These are phyloP conservation scores for Leptobrachium leishanense DNA, from an alignment of 2,113 vertebrate genomes.

Conservation along the genomic window DNA sequence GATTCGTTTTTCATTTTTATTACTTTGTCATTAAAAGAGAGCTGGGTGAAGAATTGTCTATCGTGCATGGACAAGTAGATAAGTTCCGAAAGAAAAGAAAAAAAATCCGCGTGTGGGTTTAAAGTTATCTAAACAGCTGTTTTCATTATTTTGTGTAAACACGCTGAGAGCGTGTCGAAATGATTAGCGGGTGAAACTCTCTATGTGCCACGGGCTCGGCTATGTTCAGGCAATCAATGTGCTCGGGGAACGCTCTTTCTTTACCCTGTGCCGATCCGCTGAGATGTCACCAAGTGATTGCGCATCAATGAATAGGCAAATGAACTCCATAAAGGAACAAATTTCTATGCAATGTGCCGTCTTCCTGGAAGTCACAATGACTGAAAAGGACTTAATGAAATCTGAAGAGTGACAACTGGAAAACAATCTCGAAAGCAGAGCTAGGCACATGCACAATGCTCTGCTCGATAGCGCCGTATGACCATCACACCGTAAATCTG, in stretches of 20 bases:
- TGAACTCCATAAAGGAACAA: conserved; percentile 72
- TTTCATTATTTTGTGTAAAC: conserved; percentile 84
- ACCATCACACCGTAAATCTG: too few relatives aligned
- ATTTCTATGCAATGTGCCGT: conserved; percentile 62
- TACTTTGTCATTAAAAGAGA: conserved; percentile 81
- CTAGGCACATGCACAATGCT: too few relatives aligned
- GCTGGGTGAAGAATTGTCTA: conserved; percentile 80
- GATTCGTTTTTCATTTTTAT: conserved; percentile 87
- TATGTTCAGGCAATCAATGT: conserved; percentile 74
- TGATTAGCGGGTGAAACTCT: conserved; percentile 82
- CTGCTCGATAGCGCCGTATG: too few relatives aligned
- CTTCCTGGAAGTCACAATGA: conserved; percentile 58
- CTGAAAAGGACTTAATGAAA: conserved; percentile 60
- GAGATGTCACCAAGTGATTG: conserved; percentile 79
- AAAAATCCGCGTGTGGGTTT: conserved; percentile 69
- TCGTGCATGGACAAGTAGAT: conserved; percentile 77
- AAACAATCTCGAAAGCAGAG: background rate
- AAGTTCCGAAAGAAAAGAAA: conserved; percentile 71
- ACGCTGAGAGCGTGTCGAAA: conserved; percentile 80
- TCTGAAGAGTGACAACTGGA: conserved; percentile 58
- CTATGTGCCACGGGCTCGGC: conserved; percentile 74
- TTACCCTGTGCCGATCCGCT: conserved; percentile 52
- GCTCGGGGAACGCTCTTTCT: conserved; percentile 76
- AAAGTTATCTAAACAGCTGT: conserved; percentile 90
- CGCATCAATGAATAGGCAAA: conserved; percentile 76